Conservation (phyloP, 30 jellyfish, hydroid and myxozoan genomes). For the Hydractinia symbiolongicarpus region DNA sequence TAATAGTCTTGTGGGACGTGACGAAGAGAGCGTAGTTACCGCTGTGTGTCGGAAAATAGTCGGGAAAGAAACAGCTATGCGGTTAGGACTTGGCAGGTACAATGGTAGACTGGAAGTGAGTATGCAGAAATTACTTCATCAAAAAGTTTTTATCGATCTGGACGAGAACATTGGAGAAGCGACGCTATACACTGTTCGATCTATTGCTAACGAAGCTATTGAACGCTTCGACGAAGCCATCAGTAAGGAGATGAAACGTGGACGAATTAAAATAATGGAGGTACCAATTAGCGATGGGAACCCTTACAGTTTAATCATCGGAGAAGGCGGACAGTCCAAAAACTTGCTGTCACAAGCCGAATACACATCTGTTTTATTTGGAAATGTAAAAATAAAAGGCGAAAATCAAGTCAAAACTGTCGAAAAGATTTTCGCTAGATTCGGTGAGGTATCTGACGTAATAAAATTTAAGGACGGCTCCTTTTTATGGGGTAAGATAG, state of each 20-base stretch:
- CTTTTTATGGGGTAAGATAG: conserved; percentile 20
- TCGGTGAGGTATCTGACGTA: conserved; percentile 2
- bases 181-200: neutral
- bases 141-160: neutral
- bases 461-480: neutral
- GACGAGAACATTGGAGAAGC: conserved; percentile 15
- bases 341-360: conserved; percentile 1
- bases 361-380: neutral
- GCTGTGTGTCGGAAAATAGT: neutral
- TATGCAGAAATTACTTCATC: neutral
- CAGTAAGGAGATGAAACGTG: neutral
- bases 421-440: neutral
- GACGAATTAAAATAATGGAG: neutral
- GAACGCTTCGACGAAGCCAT: neutral
- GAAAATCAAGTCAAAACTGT: neutral
- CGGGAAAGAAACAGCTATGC: conserved; percentile 18
- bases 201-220: neutral
- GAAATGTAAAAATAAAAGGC: neutral
- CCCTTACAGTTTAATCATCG: neutral
- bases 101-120: neutral
- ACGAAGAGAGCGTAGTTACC: neutral
- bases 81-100: conserved; percentile 18
- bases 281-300: neutral
- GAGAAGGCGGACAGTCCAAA: conserved; percentile 4
- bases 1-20: neutral